Percentiles rank a stretch among this genome's conserved stretches.
These are phyloP conservation scores for Samia ricini DNA, from an alignment of 1,140 invertebrate species.

Conservation along the genomic window DNA sequence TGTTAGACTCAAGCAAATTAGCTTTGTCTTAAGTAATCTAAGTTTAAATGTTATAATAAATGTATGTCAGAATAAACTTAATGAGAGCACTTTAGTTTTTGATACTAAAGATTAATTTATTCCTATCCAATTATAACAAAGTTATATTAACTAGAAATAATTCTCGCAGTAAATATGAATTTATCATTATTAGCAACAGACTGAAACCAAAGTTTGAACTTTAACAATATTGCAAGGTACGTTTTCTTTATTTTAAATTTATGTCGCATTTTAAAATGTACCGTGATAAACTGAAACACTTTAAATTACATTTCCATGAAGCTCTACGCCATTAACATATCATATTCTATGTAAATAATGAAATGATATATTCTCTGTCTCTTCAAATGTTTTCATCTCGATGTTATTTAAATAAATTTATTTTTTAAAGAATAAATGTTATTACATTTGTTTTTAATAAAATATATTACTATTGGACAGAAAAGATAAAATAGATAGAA, in stretches of 20 bases:
- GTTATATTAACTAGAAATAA: not conserved
- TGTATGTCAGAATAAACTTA: not conserved
- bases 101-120: not conserved
- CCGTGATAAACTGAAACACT: not conserved
- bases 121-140: not conserved
- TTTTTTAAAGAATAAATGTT: not conserved
- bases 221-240: not conserved
- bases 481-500: too few relatives aligned
- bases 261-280: not conserved
- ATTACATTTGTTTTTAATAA: too few relatives aligned
- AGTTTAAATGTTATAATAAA: not conserved
- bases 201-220: not conserved
- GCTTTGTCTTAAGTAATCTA: too few relatives aligned
- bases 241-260: not conserved
- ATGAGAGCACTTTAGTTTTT: not conserved
- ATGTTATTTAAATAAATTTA: not conserved
- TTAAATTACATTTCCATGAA: slow-evolving; percentile 1
- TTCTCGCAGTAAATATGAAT: not conserved
- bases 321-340: not conserved
- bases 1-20: too few relatives aligned
- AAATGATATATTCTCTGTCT: not conserved
- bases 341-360: not conserved
- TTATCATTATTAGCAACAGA: not conserved
- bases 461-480: too few relatives aligned
- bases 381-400: not conserved